Base-by-base conservation (phyloP, 2,888 invertebrate genomes). In the Desoria tigrina region DNA sequence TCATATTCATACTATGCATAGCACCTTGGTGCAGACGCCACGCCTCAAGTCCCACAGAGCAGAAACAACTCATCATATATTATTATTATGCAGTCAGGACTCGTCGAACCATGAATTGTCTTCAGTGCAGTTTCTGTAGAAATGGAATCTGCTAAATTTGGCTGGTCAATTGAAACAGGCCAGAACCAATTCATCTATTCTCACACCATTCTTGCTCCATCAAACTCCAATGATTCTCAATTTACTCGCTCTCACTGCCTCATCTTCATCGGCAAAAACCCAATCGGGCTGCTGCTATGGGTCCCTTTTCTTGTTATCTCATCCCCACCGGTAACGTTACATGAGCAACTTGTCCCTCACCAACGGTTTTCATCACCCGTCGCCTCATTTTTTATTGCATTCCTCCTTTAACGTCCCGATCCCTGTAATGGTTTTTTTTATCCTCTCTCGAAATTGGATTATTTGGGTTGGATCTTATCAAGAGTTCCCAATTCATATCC, bases 211-310 rank as follows among this genome's bases (percentile, higher is more conserved):
- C 9, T 49, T 49, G 50, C 42, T 27, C 59, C 59, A 42, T 59
- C 63, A 23, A 27, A 32, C 32, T 32, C 32, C 32, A 32, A 32
- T 32, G 32, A 32, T 11, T 32, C 27, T 26, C 57, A 56, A 64
- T 59, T 63, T 53, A 50, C 51, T 64, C 64, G 64, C 64, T 64
- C 64, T 64, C 64, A 58, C 64, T 58, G 63, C 32, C 53, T 51
- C 49, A 28, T 37, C 39, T 37, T 37, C 56, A 32, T 32, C 16
- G n/a, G 6, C 45, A 45, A 45, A 45, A 45, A 45, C 45, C 45
- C n/a, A 45, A 45, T 45, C 16, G 45, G 11, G 4, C 11, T 32
- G 32, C 32, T 4, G 32, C n/a, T n/a, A n/a, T n/a, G 32, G 32
- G 6, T 32, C 32, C 32, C 11, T 32, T 32, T 32, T 7, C 32